phyloP scores from a whole-genome alignment of 64 coral and sea anemone species.

The Catalaphyllia jardinei region DNA sequence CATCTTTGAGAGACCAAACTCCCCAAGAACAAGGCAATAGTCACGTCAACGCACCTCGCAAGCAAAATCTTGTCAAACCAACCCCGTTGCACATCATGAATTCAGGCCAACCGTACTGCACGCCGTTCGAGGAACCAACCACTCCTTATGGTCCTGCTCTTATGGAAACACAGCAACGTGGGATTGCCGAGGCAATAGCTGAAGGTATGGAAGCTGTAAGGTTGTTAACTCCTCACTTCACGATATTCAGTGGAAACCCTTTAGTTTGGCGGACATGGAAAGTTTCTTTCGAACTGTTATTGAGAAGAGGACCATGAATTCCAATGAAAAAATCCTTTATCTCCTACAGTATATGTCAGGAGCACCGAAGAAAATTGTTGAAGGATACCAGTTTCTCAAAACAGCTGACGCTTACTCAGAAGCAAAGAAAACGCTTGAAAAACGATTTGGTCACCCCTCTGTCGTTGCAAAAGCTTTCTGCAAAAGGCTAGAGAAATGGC shows the following conservation, averaged over 20 bases:
- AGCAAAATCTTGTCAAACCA: not conserved
- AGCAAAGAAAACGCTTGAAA: slow-evolving; percentile 29
- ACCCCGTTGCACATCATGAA: not conserved
- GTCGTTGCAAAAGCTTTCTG: slow-evolving; percentile 19
- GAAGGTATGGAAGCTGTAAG: slow-evolving; percentile 39
- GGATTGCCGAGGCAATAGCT: slow-evolving; percentile 23
- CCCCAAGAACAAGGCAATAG: not conserved
- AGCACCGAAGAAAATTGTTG: slow-evolving; percentile 23
- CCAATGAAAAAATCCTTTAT: slow-evolving; percentile 17
- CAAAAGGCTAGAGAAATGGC: slow-evolving; percentile 38
- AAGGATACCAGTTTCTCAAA: slow-evolving; percentile 54
- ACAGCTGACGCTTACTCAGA: slow-evolving; percentile 29
- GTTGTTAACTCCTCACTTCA: slow-evolving; percentile 33
- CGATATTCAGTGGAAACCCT: slow-evolving; percentile 29
- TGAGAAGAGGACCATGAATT: not conserved
- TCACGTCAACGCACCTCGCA: not conserved
- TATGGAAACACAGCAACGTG: not conserved
- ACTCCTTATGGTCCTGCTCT: not conserved
- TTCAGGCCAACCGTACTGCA: not conserved
- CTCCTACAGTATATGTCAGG: slow-evolving; percentile 22
- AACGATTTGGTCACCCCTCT: slow-evolving; percentile 42
- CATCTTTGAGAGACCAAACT: not conserved
- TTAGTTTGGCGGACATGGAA: slow-evolving; percentile 8
- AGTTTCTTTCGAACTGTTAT: slow-evolving; percentile 32
- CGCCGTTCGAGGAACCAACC: not conserved